Evolutionary conservation across 2,888 invertebrate species (phyloP).

Genomic region (Leptinotarsa haldemani): DNA sequence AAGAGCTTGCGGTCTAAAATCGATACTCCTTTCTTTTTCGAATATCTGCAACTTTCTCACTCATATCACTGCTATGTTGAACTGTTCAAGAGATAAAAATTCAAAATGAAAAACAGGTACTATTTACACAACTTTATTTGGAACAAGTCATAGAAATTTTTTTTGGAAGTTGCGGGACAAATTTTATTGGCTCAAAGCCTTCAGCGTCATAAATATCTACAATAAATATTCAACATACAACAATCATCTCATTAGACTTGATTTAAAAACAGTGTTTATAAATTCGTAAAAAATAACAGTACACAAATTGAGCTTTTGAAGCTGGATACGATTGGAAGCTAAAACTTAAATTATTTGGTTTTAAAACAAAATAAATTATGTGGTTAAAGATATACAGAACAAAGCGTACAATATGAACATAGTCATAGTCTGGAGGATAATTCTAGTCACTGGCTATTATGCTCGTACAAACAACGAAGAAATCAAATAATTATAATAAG

Average conservation of each 20-base stretch:
- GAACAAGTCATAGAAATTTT: conserved; percentile 34
- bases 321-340: conserved; percentile 28
- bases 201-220: conserved; percentile 16
- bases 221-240: conserved; percentile 26
- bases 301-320: conserved; percentile 33
- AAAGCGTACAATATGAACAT: conserved; percentile 30
- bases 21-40: too few species aligned
- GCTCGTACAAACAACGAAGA: background rate
- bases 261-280: conserved; percentile 22
- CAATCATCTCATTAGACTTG: conserved; percentile 11
- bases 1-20: too few species aligned
- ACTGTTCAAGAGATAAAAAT: too few species aligned
- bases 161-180: conserved; percentile 30
- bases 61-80: too few species aligned
- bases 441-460: conserved; percentile 15
- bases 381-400: conserved; percentile 18
- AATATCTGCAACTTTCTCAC: too few species aligned
- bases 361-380: conserved; percentile 18
- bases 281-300: conserved; percentile 30
- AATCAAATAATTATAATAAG: conserved; percentile 4
- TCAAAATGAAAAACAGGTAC: conserved; percentile 1
- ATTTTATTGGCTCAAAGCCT: conserved; percentile 18
- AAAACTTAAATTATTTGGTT: conserved; percentile 36
- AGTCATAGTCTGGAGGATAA: conserved; percentile 3
- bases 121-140: conserved; percentile 39